Evolutionary conservation across 2,888 invertebrate genomes (phyloP).

Genomic region (Aplocera efformata): DNA sequence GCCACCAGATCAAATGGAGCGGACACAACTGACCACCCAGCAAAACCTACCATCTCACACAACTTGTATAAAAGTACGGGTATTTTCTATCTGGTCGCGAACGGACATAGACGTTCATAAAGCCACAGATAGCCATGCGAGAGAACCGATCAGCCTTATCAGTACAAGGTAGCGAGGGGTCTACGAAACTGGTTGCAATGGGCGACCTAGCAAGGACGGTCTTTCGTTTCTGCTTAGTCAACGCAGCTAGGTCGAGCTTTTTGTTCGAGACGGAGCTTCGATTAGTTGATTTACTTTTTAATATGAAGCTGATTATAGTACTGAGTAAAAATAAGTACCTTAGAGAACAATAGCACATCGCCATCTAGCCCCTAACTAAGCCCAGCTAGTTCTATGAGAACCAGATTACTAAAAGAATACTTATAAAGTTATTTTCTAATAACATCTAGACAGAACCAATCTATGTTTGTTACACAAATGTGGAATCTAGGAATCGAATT

Average conservation of each 20-base stretch:
- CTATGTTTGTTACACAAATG: too few species aligned
- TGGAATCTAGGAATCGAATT: too few species aligned
- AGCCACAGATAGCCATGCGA: conserved; percentile 10
- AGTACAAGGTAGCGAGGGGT: conserved; percentile 21
- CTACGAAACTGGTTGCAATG: conserved; percentile 20
- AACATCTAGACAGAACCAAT: too few species aligned
- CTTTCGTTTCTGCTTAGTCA: conserved; percentile 67
- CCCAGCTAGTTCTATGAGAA: too few species aligned
- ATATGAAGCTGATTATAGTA: conserved; percentile 5
- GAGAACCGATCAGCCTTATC: conserved; percentile 23
- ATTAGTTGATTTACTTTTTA: conserved; percentile 28
- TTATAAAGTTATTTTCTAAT: too few species aligned
- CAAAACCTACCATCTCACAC: conserved; percentile 21
- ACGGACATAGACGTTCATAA: conserved; percentile 13
- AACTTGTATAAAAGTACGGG: conserved; percentile 7
- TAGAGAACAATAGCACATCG: too few species aligned
- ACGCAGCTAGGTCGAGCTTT: conserved; percentile 60
- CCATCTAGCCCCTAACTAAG: too few species aligned
- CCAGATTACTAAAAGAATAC: too few species aligned
- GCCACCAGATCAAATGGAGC: conserved; percentile 69
- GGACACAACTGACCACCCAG: conserved; percentile 55
- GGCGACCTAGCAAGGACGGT: conserved; percentile 75
- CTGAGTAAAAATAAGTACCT: background rate
- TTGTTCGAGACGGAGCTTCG: conserved; percentile 58
- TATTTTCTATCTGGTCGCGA: conserved; percentile 18